A percentile compares a stretch with the other conserved stretches of the same genome.
Conservation (phyloP, 2,797 vertebrate species). For the Sorex maritimensis region DNA sequence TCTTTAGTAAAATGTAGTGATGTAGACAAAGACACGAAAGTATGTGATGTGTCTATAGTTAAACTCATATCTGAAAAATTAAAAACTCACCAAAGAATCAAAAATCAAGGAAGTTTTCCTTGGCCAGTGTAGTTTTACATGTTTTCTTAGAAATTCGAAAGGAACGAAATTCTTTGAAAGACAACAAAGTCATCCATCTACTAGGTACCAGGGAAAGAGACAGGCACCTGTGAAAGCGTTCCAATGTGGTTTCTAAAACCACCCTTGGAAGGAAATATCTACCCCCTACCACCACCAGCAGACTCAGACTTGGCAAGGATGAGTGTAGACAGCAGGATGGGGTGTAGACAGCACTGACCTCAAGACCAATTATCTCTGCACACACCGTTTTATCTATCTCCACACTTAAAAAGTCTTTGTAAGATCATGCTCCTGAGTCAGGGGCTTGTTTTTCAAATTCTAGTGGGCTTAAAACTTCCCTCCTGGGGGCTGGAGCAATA, state of each 20-base stretch:
- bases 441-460: constrained; percentile 58
- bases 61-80: not conserved
- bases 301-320: not conserved
- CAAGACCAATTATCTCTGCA: constrained; percentile 56
- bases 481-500: not conserved
- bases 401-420: constrained; percentile 3
- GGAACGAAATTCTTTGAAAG: constrained; percentile 47
- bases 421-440: constrained; percentile 54
- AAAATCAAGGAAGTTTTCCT: constrained; percentile 29
- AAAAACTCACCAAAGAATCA: constrained; percentile 27
- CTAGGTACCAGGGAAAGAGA: not conserved
- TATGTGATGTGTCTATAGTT: not conserved
- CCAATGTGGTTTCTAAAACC: constrained; percentile 28
- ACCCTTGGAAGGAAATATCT: too few species aligned
- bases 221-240: not conserved
- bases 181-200: not conserved
- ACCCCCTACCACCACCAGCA: too few species aligned
- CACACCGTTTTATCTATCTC: constrained; percentile 64
- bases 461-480: constrained; percentile 60
- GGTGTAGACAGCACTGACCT: constrained; percentile 72
- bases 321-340: not conserved
- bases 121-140: constrained; percentile 9
- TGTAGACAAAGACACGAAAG: too few species aligned
- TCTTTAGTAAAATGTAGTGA: constrained; percentile 33
- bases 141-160: constrained; percentile 41